Evolutionary conservation across 2,113 vertebrate species (phyloP).

Genomic region (Prunella himalayana): DNA sequence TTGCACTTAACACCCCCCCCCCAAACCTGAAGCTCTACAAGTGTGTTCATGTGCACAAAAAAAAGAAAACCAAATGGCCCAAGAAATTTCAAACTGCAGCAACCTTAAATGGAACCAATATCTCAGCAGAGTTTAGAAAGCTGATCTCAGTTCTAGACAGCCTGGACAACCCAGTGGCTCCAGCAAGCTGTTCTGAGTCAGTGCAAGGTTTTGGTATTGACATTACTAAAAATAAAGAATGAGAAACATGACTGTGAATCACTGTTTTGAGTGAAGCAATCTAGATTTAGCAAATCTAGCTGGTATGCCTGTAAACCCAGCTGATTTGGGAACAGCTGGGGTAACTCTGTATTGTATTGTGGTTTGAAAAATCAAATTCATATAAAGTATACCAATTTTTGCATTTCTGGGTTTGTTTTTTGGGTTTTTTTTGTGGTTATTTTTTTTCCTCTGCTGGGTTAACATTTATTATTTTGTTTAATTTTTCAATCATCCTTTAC

Average conservation of each 20-base stretch:
- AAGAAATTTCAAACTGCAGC: not conserved
- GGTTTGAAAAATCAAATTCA: not conserved
- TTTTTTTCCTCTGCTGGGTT: not conserved
- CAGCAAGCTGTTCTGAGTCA: conserved; percentile 3
- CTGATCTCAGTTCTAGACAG: not conserved
- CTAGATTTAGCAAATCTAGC: not conserved
- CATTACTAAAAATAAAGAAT: conserved; percentile 10
- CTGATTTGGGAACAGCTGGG: not conserved
- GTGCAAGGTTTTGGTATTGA: not conserved
- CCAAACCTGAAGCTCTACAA: not conserved
- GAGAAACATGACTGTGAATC: conserved; percentile 26
- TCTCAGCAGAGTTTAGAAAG: not conserved
- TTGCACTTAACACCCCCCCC: not conserved
- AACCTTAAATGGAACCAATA: not conserved
- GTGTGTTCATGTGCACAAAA: not conserved
- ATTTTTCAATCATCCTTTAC: not conserved
- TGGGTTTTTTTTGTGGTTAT: not conserved
- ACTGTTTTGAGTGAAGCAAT: not conserved
- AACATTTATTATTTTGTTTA: not conserved
- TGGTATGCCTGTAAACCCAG: not conserved
- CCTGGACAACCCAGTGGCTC: not conserved
- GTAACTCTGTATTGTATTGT: not conserved
- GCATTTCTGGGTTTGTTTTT: not conserved
- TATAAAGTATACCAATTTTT: not conserved
- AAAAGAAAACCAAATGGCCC: not conserved